Conservation (phyloP, 92 coral and sea anemone genomes). For the Scolanthus callimorphus region DNA sequence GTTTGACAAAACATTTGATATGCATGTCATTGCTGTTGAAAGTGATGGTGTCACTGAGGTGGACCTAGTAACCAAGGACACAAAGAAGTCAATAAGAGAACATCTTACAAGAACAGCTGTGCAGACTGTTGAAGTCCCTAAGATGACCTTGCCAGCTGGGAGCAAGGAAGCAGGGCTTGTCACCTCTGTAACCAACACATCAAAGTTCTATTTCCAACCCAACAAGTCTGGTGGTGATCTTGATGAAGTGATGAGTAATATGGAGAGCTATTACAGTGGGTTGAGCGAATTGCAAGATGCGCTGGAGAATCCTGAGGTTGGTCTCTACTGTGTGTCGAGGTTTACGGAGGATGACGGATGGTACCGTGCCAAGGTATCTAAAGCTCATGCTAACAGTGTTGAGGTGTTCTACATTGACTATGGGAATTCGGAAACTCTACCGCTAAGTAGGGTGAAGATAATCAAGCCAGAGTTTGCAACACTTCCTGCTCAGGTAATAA, state of each 20-base stretch:
- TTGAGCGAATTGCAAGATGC: constrained; percentile 56
- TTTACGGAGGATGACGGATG: constrained; percentile 84
- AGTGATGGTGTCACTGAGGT: constrained; percentile 28
- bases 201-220: constrained; percentile 73
- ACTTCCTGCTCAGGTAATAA: constrained; percentile 59
- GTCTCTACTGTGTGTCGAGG: constrained; percentile 68
- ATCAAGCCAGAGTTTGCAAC: constrained; percentile 62
- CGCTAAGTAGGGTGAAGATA: constrained; percentile 53
- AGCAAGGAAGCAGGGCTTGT: constrained; percentile 56
- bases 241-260: constrained; percentile 60
- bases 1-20: constrained; percentile 58
- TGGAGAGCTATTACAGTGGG: constrained; percentile 54
- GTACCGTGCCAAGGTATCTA: constrained; percentile 79
- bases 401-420: constrained; percentile 75
- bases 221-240: constrained; percentile 47
- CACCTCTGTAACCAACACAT: constrained; percentile 37
- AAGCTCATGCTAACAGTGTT: constrained; percentile 36
- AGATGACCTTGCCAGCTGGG: constrained; percentile 39
- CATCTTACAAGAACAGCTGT: constrained; percentile 22
- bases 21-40: constrained; percentile 21
- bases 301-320: constrained; percentile 52
- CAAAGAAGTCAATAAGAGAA: constrained; percentile 26
- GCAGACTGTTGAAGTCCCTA: constrained; percentile 15
- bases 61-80: constrained; percentile 40
- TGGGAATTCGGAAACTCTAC: constrained; percentile 81